Percentiles rank a stretch among this genome's conserved stretches.
Evolutionary conservation across 2,888 invertebrate genomes (phyloP).

Genomic region (Parapristionchus giblindavisi): DNA sequence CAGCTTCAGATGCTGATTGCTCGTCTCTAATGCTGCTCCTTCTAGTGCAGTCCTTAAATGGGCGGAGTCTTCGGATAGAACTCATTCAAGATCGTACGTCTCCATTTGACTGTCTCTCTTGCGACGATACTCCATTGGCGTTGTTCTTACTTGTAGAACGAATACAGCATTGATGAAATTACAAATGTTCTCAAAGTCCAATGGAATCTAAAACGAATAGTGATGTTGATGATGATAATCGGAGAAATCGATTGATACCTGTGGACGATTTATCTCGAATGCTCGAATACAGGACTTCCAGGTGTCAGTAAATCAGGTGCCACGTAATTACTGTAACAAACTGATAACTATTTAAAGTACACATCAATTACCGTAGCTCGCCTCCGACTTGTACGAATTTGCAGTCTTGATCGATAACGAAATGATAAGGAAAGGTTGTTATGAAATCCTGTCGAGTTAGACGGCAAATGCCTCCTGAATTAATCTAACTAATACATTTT

Average conservation of each 20-base stretch:
- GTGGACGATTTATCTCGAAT: constrained; percentile 66
- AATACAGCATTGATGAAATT: constrained; percentile 69
- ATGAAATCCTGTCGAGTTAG: constrained; percentile 49
- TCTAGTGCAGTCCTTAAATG: constrained; percentile 26
- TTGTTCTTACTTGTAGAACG: constrained; percentile 62
- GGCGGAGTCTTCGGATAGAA: background rate
- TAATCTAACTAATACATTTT: too few relatives aligned
- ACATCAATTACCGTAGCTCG: constrained; percentile 57
- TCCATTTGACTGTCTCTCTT: constrained; percentile 22
- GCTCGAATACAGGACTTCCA: constrained; percentile 61
- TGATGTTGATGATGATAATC: background rate
- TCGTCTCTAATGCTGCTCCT: constrained; percentile 29
- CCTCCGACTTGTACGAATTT: constrained; percentile 64
- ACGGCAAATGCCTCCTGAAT: constrained; percentile 3
- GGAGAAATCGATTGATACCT: background rate
- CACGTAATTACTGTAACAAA: constrained; percentile 58
- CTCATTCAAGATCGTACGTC: background rate
- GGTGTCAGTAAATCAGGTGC: constrained; percentile 59
- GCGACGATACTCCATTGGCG: constrained; percentile 45
- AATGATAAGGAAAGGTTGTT: constrained; percentile 63
- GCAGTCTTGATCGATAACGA: constrained; percentile 67
- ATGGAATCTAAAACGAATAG: constrained; percentile 55
- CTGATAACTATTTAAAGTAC: background rate
- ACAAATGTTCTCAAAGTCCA: constrained; percentile 67
- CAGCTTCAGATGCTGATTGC: constrained; percentile 55